These are phyloP conservation scores for Botia kubotai DNA, from an alignment of 2,797 vertebrate species.

Conservation along the genomic window DNA sequence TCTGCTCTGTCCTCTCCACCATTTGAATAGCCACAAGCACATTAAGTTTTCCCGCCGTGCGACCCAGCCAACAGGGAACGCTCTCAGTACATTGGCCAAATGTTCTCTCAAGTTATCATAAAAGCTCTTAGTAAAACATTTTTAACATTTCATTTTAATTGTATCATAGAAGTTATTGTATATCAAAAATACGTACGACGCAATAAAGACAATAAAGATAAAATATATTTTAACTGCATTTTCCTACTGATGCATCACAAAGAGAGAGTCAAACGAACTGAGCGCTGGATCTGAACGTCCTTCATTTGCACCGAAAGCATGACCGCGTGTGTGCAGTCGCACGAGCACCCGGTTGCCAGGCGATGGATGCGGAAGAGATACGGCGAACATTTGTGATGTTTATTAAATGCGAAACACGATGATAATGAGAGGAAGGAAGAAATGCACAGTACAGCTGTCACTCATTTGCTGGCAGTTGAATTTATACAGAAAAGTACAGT, in stretches of 20 bases:
- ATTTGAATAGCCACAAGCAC: slow-evolving; percentile 1
- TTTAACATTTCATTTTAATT: not conserved
- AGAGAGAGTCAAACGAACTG: slow-evolving; percentile 60
- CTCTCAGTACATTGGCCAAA: too few relatives aligned
- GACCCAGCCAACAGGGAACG: too few relatives aligned
- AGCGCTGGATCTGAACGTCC: slow-evolving; percentile 2
- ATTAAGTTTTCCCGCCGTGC: too few relatives aligned
- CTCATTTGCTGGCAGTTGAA: slow-evolving; percentile 28
- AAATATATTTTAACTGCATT: slow-evolving; percentile 55
- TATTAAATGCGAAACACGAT: slow-evolving; percentile 41
- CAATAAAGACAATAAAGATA: slow-evolving; percentile 39
- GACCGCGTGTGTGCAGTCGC: slow-evolving; percentile 30
- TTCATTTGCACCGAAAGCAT: slow-evolving; percentile 9
- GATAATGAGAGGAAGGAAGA: slow-evolving; percentile 23
- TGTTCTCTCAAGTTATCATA: too few relatives aligned
- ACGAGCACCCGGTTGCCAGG: not conserved
- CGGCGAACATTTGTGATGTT: slow-evolving; percentile 33
- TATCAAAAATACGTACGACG: slow-evolving; percentile 53
- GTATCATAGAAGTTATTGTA: slow-evolving; percentile 59
- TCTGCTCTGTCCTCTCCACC: not conserved
- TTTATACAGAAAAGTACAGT: slow-evolving; percentile 7
- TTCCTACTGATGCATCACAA: slow-evolving; percentile 61
- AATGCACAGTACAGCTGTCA: slow-evolving; percentile 9
- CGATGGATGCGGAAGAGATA: slow-evolving; percentile 34
- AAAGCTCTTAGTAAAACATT: too few relatives aligned